Conservation (phyloP, 2,113 vertebrate species). For the Sinocyclocheilus anophthalmus region DNA sequence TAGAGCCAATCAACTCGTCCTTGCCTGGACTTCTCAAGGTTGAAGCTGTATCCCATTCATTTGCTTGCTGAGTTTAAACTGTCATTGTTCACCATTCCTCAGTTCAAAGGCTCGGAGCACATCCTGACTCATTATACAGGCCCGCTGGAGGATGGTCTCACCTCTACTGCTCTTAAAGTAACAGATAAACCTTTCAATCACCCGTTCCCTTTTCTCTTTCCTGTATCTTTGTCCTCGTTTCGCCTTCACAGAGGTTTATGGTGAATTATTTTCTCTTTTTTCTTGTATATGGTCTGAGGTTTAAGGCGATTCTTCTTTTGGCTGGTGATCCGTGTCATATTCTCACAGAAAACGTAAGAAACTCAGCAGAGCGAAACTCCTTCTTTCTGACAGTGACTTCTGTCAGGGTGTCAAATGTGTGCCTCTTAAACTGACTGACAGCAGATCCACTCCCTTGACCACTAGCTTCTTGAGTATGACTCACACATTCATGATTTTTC, state of each 20-base stretch:
- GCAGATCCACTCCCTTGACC: background rate
- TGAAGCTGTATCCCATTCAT: conserved; percentile 31
- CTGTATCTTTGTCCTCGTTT: background rate
- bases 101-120: conserved; percentile 30
- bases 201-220: background rate
- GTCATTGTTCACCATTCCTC: conserved; percentile 14
- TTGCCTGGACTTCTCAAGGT: conserved; percentile 38
- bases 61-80: conserved; percentile 17
- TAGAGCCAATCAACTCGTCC: conserved; percentile 25
- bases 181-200: background rate
- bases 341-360: conserved; percentile 24
- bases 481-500: conserved; percentile 19
- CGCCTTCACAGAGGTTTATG: background rate
- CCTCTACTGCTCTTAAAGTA: conserved; percentile 16
- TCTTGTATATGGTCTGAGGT: background rate
- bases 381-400: conserved; percentile 19
- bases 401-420: conserved; percentile 27
- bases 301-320: conserved; percentile 8
- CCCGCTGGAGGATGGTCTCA: conserved; percentile 9
- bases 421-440: background rate
- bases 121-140: conserved; percentile 40
- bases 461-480: conserved; percentile 15
- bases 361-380: conserved; percentile 22
- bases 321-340: conserved; percentile 31
- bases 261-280: conserved; percentile 13